Evolutionary conservation across 2,797 vertebrate genomes (phyloP), one percentile per base, ranked within the genome.

Genomic region (Menidia menidia): DNA sequence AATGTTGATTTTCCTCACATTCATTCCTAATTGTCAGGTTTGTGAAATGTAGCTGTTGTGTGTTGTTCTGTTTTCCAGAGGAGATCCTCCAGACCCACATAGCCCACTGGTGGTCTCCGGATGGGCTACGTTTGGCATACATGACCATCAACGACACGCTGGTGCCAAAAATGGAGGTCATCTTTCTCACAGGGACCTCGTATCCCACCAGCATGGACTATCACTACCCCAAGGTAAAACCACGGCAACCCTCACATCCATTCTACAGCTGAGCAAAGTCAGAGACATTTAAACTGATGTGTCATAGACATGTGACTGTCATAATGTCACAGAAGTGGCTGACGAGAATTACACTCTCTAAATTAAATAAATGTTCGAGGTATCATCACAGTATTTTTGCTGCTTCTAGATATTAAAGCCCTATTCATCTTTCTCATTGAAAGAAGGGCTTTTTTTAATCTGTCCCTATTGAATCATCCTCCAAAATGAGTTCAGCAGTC

Each of bases 41-140:
- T n/a, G 8, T 45, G 31, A 9, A 33, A 33, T 45, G 12, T 43
- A 48, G 1, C 30, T 8, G 3, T 4, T 42, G 3, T 25, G 13
- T 41, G 4, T 60, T 70, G 5, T 30, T 67, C 13, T 63, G 18
- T 72, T 30, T 82, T 77, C 35, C 90, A 99, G 98, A 99, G 92
- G 98, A 99, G 93, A 96, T 99, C 67, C 89, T 99, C 81, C 96
- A 97, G 92, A 96, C 92, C 55, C 94, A 98, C 52, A 90, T 96
- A 6, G 95, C 97, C 11, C 98, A 99, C 78, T 99, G 98, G 98
- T 99, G 97, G 97, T 99, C 98, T 71, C 97, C 98, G 0, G 97
- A 98, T 15, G 98, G 98, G 7, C 96, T 96, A 8, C 93, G 98
- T 65, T 88, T 99, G 57, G 97, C 97, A 16, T 99, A 98, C 16